Percentiles rank a stretch among this genome's conserved stretches.
Evolutionary conservation across 2,797 vertebrate genomes (phyloP).

Genomic region (Aldrovandia affinis): DNA sequence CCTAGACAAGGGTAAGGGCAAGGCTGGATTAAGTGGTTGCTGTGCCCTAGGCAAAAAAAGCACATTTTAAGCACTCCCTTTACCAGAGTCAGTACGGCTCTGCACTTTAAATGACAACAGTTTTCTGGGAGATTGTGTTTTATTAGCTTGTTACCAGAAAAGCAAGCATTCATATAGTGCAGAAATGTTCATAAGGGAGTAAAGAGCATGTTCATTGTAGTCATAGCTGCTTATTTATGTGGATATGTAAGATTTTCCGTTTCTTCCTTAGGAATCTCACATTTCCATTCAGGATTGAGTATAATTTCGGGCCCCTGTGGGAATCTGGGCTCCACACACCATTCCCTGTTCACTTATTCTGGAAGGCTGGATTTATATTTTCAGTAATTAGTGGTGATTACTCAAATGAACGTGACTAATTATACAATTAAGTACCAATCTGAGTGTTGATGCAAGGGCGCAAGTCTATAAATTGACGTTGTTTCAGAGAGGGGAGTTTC

Average conservation of each 20-base stretch:
- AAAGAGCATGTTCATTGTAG: neutral
- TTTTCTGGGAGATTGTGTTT: constrained; percentile 13
- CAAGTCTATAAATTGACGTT: no score
- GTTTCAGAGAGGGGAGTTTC: no score
- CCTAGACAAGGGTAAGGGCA: constrained; percentile 3
- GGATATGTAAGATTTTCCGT: neutral
- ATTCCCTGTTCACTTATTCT: no score
- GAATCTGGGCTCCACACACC: neutral
- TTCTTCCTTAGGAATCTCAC: neutral
- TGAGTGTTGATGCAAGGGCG: no score
- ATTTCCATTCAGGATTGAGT: neutral
- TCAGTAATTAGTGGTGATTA: no score
- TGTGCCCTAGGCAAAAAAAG: neutral
- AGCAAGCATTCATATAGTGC: constrained; percentile 4
- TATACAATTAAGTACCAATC: no score
- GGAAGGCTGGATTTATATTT: no score
- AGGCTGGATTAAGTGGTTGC: constrained; percentile 8
- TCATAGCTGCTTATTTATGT: neutral
- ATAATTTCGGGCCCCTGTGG: neutral
- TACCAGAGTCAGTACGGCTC: neutral
- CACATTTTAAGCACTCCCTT: neutral
- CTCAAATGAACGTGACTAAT: no score
- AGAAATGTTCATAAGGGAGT: constrained; percentile 6
- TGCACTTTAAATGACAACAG: neutral
- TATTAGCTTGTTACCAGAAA: constrained; percentile 15